Evolutionary conservation across 2,113 vertebrate genomes (phyloP).

Genomic region (Onychorhynchus coronatus): DNA sequence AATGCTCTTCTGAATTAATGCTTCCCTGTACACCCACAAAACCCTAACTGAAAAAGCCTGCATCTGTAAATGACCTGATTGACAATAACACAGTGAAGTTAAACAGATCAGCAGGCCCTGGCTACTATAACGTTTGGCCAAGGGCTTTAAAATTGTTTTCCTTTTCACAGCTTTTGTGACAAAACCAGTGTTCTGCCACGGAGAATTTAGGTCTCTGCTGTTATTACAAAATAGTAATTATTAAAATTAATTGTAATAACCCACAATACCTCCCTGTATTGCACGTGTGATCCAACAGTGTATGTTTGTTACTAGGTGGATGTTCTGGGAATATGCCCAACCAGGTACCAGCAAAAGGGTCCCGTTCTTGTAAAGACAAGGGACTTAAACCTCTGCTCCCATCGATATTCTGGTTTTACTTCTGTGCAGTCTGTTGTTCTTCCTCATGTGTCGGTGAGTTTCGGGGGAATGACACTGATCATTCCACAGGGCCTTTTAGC

Average conservation of each 20-base stretch:
- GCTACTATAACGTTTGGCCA: neutral
- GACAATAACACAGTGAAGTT: neutral
- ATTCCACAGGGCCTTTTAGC: neutral
- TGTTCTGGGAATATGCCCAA: conserved; percentile 80
- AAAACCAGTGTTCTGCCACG: neutral
- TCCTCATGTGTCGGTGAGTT: conserved; percentile 70
- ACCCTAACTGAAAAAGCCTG: neutral
- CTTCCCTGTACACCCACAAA: neutral
- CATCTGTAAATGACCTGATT: neutral
- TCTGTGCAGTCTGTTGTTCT: conserved; percentile 74
- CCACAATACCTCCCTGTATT: neutral
- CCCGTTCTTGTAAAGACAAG: conserved; percentile 73
- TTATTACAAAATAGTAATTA: neutral
- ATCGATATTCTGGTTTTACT: conserved; percentile 63
- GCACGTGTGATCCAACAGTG: neutral
- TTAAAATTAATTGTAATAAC: neutral
- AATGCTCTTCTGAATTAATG: neutral
- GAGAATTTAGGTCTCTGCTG: neutral
- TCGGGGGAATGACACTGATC: neutral
- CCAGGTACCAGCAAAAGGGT: conserved; percentile 76
- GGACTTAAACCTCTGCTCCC: conserved; percentile 77
- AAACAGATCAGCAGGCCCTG: neutral
- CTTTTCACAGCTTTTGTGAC: neutral
- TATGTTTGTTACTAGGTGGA: conserved; percentile 71
- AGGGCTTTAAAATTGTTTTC: neutral